Percentiles rank a stretch among this genome's conserved stretches.
Evolutionary conservation across 2,113 vertebrate genomes (phyloP).

Genomic region (Myiopsitta monachus): DNA sequence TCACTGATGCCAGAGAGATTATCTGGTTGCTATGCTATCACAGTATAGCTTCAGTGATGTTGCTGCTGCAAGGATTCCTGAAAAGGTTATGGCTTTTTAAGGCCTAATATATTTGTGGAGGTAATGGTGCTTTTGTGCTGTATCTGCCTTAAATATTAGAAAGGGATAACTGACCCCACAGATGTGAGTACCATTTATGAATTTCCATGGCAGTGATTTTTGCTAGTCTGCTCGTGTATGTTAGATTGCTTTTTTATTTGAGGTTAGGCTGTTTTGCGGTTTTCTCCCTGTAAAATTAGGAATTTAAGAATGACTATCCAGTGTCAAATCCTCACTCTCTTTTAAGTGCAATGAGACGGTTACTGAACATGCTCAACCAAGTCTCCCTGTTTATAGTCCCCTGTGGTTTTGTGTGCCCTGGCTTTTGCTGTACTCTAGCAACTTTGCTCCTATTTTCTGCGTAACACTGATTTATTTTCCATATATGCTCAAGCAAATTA

Average conservation of each 20-base stretch:
- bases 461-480: background rate
- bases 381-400: background rate
- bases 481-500: background rate
- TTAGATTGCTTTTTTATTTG: background rate
- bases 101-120: background rate
- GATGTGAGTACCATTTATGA: background rate
- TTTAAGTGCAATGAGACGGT: background rate
- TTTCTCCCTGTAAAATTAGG: background rate
- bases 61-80: background rate
- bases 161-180: background rate
- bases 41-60: background rate
- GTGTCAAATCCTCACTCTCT: background rate
- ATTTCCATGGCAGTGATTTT: background rate
- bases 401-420: accelerated
- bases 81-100: background rate
- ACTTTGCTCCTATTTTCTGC: background rate
- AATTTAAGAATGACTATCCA: background rate
- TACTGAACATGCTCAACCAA: background rate
- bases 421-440: background rate
- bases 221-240: background rate
- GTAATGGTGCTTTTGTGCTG: background rate
- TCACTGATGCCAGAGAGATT: background rate
- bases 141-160: background rate
- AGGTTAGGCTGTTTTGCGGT: background rate
- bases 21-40: background rate